Base-by-base conservation (phyloP, 2,888 invertebrate species). In the Prenolepis imparis region DNA sequence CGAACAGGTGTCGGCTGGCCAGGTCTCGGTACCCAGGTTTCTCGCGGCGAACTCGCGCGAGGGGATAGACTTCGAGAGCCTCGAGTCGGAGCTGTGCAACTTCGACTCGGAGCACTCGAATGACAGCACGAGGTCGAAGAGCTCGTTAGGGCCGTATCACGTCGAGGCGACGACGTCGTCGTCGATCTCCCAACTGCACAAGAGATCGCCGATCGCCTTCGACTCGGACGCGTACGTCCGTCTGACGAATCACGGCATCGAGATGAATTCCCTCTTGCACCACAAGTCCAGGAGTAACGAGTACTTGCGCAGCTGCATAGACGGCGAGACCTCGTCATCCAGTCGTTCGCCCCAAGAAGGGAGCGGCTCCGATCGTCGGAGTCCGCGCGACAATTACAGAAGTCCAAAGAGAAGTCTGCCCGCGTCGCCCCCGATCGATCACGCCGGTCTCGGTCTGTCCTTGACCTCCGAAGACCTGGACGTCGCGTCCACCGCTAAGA, bases 61-160 rank as follows among this genome's bases (percentile, higher is more conserved):
- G 75, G 93, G 94, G n/a, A 93, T 94, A 48, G 94, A 94, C 82
- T 94, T 94, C 59, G 94, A 94, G 64, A 93, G 93, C 64, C 89
- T 94, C 67, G 93, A 94, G 66, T 90, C 93, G 6, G 93, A 94
- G 66, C 89, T 94, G 12, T 92, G 92, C 68, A 92, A 93, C 82
- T 90, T 94, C 41, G 93, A 94, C 64, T 91, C 92, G 18, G 93
- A 94, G 41, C 92, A 93, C 68, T 93, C 94, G 28, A 93, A 91
- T 84, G 93, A 93, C 83, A 93, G 93, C 84, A 91, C 91, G 15
- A 91, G 89, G 67, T 93, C 93, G 0, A 92, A 93, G 84, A 91
- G 83, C 68, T 93, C 93, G n/a, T 86, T 92, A 74, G 87, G 88
- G 55, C 90, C 90, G 77, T 90, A 91, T 73, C 88, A 90, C 32